Percentiles rank a stretch among this genome's conserved stretches.
Evolutionary conservation across 2,113 vertebrate genomes (phyloP).

Genomic region (Dinomys branickii): DNA sequence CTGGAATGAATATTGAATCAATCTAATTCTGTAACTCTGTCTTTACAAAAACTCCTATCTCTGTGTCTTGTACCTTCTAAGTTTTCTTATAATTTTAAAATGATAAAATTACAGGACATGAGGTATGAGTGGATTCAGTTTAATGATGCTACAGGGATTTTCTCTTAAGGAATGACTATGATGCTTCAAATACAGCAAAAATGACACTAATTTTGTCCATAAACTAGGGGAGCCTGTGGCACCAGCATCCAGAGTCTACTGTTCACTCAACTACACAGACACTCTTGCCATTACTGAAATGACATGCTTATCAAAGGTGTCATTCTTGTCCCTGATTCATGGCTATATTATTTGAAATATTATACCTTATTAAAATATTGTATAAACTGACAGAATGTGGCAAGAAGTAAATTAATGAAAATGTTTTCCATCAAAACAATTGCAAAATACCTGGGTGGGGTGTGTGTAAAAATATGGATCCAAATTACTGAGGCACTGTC

Average conservation of each 20-base stretch:
- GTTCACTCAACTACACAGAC: accelerated
- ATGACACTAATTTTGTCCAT: background rate
- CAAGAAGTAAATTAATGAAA: background rate
- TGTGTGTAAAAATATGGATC: background rate
- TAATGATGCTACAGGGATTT: background rate
- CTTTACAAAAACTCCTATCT: background rate
- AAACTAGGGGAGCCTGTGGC: background rate
- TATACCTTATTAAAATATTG: background rate
- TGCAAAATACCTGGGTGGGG: background rate
- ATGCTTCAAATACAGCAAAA: background rate
- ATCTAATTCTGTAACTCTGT: background rate
- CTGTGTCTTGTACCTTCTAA: background rate
- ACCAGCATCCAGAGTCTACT: background rate
- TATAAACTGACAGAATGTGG: background rate
- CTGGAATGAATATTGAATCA: background rate
- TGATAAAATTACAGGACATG: background rate
- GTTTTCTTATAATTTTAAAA: background rate
- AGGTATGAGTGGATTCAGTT: background rate
- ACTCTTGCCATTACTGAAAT: background rate
- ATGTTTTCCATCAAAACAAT: background rate
- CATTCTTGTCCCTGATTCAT: background rate
- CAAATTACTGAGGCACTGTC: background rate
- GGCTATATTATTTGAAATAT: background rate
- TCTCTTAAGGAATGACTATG: background rate
- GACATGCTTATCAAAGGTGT: background rate